phyloP scores from a whole-genome alignment of 1,140 invertebrate species.

The Drusus annulatus region DNA sequence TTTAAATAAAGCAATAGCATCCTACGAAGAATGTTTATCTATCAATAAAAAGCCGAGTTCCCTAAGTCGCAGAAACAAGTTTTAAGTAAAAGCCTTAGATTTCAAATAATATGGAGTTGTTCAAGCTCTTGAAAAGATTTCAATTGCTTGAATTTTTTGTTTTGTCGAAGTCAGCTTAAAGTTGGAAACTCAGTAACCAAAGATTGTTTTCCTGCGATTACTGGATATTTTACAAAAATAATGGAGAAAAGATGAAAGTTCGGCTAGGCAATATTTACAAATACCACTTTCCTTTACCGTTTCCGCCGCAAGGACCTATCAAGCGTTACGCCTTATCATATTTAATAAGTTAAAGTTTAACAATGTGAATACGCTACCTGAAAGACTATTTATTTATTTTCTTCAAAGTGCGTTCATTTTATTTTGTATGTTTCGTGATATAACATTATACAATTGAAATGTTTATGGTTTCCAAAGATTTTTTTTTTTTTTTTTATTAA shows the following conservation, averaged over 20 bases:
- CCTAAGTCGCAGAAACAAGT: too few relatives aligned
- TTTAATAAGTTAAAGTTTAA: neutral
- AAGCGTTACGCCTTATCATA: neutral
- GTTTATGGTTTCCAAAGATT: neutral
- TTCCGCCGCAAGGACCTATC: neutral
- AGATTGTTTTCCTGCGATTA: slow-evolving; percentile 24
- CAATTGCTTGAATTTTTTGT: neutral
- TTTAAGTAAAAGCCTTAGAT: neutral
- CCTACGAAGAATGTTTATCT: neutral
- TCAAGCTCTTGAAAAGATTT: slow-evolving; percentile 12
- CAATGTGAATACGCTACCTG: neutral
- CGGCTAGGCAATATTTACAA: neutral
- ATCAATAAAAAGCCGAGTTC: neutral
- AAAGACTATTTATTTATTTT: neutral
- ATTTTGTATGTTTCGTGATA: neutral
- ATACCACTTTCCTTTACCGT: neutral
- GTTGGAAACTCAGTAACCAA: slow-evolving; percentile 19
- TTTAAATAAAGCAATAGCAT: neutral
- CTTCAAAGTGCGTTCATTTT: neutral
- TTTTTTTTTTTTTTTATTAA: too few relatives aligned
- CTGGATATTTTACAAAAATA: neutral
- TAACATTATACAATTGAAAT: neutral
- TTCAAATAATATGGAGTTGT: slow-evolving; percentile 1
- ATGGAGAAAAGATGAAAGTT: neutral
- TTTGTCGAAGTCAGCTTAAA: slow-evolving; percentile 21